A percentile compares a stretch with the other conserved stretches of the same genome.
Evolutionary conservation across 2,797 vertebrate genomes (phyloP).

Genomic region (Sciurus carolinensis): DNA sequence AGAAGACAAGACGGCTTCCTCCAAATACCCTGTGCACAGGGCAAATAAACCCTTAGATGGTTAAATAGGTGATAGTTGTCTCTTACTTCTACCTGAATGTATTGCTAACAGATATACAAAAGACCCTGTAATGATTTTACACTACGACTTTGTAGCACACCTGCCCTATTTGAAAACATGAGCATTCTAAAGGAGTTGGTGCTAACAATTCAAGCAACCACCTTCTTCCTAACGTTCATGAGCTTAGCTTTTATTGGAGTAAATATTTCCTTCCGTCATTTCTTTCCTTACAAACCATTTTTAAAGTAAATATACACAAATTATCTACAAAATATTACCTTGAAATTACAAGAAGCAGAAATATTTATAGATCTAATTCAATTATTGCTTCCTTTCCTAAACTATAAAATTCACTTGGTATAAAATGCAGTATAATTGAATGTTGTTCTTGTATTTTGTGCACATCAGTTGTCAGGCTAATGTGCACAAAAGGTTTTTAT

Average conservation of each 20-base stretch:
- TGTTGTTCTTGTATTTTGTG: constrained; percentile 26
- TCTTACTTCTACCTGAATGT: background rate
- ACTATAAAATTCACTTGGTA: constrained; percentile 9
- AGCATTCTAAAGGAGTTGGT: constrained; percentile 13
- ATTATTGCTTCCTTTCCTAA: constrained; percentile 49
- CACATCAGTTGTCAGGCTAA: constrained; percentile 17
- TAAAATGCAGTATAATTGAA: constrained; percentile 63
- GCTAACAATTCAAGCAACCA: background rate
- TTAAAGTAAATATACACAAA: constrained; percentile 58
- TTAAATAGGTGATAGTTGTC: background rate
- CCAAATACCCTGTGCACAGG: background rate
- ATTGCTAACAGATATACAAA: background rate
- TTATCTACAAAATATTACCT: background rate
- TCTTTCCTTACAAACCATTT: constrained; percentile 54
- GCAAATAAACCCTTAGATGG: background rate
- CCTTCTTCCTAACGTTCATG: background rate
- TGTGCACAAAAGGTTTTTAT: constrained; percentile 76
- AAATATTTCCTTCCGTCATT: constrained; percentile 34
- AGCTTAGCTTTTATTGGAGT: constrained; percentile 52
- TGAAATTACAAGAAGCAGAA: constrained; percentile 45
- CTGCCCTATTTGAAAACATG: background rate
- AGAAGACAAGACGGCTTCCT: background rate
- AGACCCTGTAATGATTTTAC: background rate
- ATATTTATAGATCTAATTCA: constrained; percentile 61
- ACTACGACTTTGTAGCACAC: background rate